Percentiles rank a stretch among this genome's conserved stretches.
phyloP scores from a whole-genome alignment of 2,797 vertebrate genomes.

The Philypnodon macrostomus region DNA sequence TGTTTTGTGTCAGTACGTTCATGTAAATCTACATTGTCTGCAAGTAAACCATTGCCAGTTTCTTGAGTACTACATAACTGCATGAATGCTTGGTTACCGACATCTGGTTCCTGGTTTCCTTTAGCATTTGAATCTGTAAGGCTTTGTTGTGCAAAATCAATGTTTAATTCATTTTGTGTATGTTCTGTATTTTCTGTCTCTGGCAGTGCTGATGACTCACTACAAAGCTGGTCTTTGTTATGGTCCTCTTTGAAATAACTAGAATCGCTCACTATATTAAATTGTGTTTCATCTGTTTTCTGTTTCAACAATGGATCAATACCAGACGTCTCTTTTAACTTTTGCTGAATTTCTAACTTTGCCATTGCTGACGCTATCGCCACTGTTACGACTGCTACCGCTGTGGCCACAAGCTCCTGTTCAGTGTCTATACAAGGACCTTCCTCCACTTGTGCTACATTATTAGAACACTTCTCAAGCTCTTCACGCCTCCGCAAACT shows the following conservation, averaged over 20 bases:
- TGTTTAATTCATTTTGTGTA: background rate
- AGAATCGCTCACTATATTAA: constrained; percentile 9
- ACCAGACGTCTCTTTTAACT: constrained; percentile 5
- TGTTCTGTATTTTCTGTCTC: constrained; percentile 1
- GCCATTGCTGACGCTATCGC: constrained; percentile 54
- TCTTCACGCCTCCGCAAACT: constrained; percentile 1
- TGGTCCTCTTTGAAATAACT: constrained; percentile 4
- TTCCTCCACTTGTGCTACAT: background rate
- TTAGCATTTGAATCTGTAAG: background rate
- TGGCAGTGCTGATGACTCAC: background rate
- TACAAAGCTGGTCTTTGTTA: background rate
- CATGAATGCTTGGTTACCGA: background rate
- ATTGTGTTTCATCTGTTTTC: background rate
- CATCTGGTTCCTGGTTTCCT: constrained; percentile 6
- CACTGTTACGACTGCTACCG: constrained; percentile 50
- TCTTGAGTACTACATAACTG: background rate
- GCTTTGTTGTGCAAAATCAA: constrained; percentile 6
- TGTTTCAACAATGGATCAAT: constrained; percentile 6
- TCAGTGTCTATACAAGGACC: background rate
- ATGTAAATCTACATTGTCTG: background rate
- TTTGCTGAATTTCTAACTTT: constrained; percentile 38
- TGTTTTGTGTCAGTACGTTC: background rate
- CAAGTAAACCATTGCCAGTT: background rate
- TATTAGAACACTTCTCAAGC: constrained; percentile 1
- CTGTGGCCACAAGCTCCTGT: constrained; percentile 34